Evolutionary conservation across 2,797 vertebrate genomes (phyloP), one percentile per base, ranked within the genome.

Genomic region (Morelia viridis): DNA sequence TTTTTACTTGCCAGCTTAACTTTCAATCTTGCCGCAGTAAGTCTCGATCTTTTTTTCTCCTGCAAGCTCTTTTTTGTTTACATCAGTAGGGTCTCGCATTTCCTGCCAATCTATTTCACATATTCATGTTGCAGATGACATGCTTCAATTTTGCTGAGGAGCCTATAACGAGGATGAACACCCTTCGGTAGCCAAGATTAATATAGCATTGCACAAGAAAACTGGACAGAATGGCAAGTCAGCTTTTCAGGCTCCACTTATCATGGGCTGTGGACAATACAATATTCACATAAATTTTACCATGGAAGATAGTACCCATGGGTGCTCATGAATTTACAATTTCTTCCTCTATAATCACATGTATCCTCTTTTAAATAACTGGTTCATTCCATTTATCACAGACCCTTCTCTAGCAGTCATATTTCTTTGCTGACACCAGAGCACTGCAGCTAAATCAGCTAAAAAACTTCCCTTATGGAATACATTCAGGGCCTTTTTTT

Each of bases 211-310:
- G 58, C 26, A 22, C 46, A 65, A 87, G 87, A 96, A 96, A 96
- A 68, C 58, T 90, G 64, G 88, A 93, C 58, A 94, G 86, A 94
- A 93, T 84, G 94, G 92, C 92, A 95, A 91, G 85, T 95, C 89
- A 94, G 93, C 84, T 97, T 95, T 96, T 95, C 90, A 96, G 93
- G 13, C 95, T 76, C 46, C 31, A 95, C 94, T 96, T 96, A 93
- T 96, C 94, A 96, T 90, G 88, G 94, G 95, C 94, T 92, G 88
- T 91, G 94, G 94, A 96, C 94, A 96, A 50, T 62, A 94, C 68
- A 93, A 85, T 96, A 96, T 93, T 94, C 94, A 92, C 89, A 96
- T 95, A 95, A 96, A 96, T 96, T 96, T 95, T 96, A 94, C 91
- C 28, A 92, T 92, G 87, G 0, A 93, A 96, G 35, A 92, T 93